Conservation (phyloP, 2,797 vertebrate genomes). For the Lerista edwardsae region DNA sequence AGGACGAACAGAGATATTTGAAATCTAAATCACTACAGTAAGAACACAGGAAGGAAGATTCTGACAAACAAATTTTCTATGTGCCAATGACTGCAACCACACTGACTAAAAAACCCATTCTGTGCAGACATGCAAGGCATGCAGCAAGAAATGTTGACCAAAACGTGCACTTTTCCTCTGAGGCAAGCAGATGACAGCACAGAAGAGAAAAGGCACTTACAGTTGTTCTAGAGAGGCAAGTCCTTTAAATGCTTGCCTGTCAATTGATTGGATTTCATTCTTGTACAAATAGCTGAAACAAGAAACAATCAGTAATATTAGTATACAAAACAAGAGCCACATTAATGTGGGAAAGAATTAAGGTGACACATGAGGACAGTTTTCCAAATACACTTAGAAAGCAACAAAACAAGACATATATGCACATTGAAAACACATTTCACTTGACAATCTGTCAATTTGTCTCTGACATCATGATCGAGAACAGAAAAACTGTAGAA, state of each 20-base stretch:
- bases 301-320: conserved; percentile 93
- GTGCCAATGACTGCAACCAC: conserved; percentile 58
- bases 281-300: conserved; percentile 99
- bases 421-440: conserved; percentile 47
- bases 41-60: conserved; percentile 59
- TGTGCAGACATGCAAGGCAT: conserved; percentile 80
- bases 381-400: conserved; percentile 59
- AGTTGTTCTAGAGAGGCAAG: conserved; percentile 99
- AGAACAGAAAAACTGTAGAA: conserved; percentile 21
- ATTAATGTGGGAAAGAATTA: conserved; percentile 65
- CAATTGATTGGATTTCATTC: conserved; percentile 99
- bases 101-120: conserved; percentile 61
- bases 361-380: conserved; percentile 61
- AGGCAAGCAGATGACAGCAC: conserved; percentile 66
- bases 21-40: conserved; percentile 52
- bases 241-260: conserved; percentile 99
- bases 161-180: conserved; percentile 66
- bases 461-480: neutral
- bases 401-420: conserved; percentile 54
- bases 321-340: conserved; percentile 78
- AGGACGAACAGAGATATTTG: neutral
- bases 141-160: conserved; percentile 75
- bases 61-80: conserved; percentile 53
- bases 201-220: conserved; percentile 89
- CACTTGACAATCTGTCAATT: conserved; percentile 35